Evolutionary conservation across 2,797 vertebrate species (phyloP).

Genomic region (Spheniscus humboldti): DNA sequence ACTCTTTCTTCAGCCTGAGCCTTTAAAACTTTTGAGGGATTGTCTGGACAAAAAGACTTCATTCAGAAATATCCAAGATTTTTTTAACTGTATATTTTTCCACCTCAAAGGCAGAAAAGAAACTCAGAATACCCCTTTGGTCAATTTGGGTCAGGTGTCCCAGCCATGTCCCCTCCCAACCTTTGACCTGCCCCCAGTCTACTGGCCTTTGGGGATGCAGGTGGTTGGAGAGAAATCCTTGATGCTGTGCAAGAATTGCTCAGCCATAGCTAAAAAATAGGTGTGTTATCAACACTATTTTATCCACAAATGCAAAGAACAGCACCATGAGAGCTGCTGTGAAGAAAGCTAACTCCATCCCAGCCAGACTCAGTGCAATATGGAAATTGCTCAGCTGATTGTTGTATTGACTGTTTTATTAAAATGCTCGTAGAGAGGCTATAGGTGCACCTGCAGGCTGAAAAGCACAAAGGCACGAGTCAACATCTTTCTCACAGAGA

Average conservation of each 20-base stretch:
- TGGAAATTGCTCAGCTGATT: background rate
- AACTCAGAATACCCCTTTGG: background rate
- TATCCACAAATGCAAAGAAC: background rate
- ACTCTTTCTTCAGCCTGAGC: background rate
- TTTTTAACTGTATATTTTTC: background rate
- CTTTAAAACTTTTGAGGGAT: background rate
- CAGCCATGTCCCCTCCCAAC: background rate
- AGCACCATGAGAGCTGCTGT: background rate
- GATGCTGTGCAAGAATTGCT: background rate
- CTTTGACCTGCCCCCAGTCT: background rate
- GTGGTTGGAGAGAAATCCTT: background rate
- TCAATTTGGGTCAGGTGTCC: background rate
- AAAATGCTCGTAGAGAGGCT: background rate
- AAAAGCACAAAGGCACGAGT: background rate
- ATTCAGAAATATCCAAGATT: background rate
- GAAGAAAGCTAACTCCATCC: background rate
- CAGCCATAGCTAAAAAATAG: background rate
- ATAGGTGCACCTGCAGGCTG: background rate
- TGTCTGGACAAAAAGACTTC: background rate
- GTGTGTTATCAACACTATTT: background rate
- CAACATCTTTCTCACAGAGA: background rate
- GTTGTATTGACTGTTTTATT: background rate
- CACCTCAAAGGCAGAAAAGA: background rate
- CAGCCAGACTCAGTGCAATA: background rate
- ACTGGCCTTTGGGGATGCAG: background rate